Base-by-base conservation (phyloP, 2,113 vertebrate genomes). In the Ageneiosus marmoratus region DNA sequence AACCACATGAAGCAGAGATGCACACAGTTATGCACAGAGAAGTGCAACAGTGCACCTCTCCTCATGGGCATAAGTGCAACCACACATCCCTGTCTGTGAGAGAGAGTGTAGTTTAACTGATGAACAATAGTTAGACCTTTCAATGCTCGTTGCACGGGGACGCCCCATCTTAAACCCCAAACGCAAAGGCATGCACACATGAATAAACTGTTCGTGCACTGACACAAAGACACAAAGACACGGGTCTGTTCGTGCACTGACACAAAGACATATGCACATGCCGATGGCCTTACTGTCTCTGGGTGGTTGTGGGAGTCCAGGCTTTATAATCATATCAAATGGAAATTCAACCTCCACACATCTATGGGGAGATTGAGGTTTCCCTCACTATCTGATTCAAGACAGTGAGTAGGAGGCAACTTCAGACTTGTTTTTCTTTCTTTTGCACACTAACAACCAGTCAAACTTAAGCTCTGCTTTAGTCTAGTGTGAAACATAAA, bases 311-410 rank as follows among this genome's bases (percentile, higher is more conserved):
- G 81, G 62, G 85, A 83, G 82, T 77, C 48, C 41, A 83, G 77
- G 27, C 18, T 70, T 81, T 84, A 56, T 81, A 75, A 88, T 88
- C 79, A 81, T 58, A 86, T 88, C 79, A 88, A 84, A 87, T 51
- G 34, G 58, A 80, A 46, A 81, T 65, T 79, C 44, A 44, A 69
- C 72, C 79, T 55, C 34, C 75, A 55, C 37, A 62, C 50, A 37
- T 85, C 69, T 41, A 7, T 27, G 65, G 82, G 79, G 79, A 86
- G 63, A 53, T 51, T 32, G 27, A 81, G 84, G 75, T 83, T 83
- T 83, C 77, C 48, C 53, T 72, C 55, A 24, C 46, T 55, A 77
- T 87, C 75, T 86, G 55, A 81, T 69, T 84, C 84, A 55, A 73
- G 41, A 63, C 27, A n/a, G 20, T 67, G 58, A 81, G 87, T 88